Evolutionary conservation across 2,888 invertebrate genomes (phyloP).

Genomic region (Pocota personata): DNA sequence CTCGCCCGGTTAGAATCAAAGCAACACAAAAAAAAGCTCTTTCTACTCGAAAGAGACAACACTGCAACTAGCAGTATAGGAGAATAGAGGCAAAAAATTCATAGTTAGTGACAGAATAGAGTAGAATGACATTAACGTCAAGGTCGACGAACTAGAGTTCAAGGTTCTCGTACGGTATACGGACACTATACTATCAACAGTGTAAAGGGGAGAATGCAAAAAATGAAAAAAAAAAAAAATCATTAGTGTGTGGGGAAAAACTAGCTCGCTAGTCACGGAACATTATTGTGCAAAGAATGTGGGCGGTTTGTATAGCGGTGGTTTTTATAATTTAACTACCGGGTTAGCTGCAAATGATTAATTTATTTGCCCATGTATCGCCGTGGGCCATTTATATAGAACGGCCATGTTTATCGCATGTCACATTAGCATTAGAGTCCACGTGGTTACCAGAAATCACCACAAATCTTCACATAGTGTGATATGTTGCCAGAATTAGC

Average conservation of each 20-base stretch:
- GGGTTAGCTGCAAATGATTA: conserved; percentile 60
- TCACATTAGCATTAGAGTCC: conserved; percentile 47
- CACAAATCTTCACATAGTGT: not conserved
- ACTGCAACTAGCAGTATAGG: conserved; percentile 60
- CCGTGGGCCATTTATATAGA: not conserved
- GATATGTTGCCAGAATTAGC: conserved; percentile 7
- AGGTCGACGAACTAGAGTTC: conserved; percentile 83
- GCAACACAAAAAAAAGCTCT: not conserved
- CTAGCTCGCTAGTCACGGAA: conserved; percentile 29
- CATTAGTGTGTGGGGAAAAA: conserved; percentile 18
- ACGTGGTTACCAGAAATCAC: conserved; percentile 50
- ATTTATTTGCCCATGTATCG: conserved; percentile 58
- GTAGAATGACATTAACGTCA: conserved; percentile 80
- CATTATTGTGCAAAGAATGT: conserved; percentile 25
- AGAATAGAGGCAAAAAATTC: conserved; percentile 64
- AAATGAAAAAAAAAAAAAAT: too few relatives aligned
- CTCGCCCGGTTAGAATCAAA: conserved; percentile 31
- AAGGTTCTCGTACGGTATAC: conserved; percentile 78
- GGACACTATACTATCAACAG: conserved; percentile 37
- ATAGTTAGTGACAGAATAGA: conserved; percentile 70
- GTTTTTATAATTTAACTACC: conserved; percentile 51
- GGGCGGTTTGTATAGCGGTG: conserved; percentile 20
- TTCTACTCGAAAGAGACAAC: not conserved
- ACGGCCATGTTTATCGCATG: conserved; percentile 49
- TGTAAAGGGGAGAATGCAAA: not conserved